Evolutionary conservation across 2,797 vertebrate species (phyloP), one percentile per base, ranked within the genome.

Genomic region (Rhinogobio ventralis): DNA sequence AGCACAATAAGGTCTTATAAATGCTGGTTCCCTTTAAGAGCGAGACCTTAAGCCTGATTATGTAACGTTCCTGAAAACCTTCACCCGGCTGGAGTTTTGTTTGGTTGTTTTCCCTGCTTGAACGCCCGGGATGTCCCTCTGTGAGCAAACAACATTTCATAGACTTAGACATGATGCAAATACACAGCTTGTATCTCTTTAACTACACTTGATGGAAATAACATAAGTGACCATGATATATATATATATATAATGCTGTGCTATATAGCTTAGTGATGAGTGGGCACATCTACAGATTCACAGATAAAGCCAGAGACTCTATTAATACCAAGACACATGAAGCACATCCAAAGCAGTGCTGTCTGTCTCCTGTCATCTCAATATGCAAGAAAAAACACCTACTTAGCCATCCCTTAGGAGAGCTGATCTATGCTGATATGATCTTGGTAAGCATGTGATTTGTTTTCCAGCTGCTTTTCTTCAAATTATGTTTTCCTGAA

Each of bases 31-130:
- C 11, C 78, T 53, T 80, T 53, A 68, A 67, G 45, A 74, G 39
- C 9, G 3, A 46, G 55, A 73, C 25, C 13, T 36, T 60, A 82
- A 82, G 57, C 69, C 55, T 51, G 81, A 82, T 82, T 74, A 62
- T 74, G 81, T 51, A 74, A 82, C 7, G 30, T 33, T 74, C 28
- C 39, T 49, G 55, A 49, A 85, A 62, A 71, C 55, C 8, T 25
- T 75, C 64, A 36, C 55, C 42, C 81, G 9, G 71, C 81, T 51
- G 57, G 60, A 74, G 57, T 64, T 64, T 17, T 74, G 71, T 74
- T 82, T 49, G 57, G 20, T 36, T 82, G 57, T 82, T 82, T 82
- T 73, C 55, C 53, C 68, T 6, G 71, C 7, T 25, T 20, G 53
- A 60, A 28, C 36, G 28, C 28, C 13, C 7, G 55, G 39, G n/a